A percentile compares a stretch with the other conserved stretches of the same genome.
phyloP scores from a whole-genome alignment of 2,888 invertebrate genomes.

The Diachrysia chrysitis region DNA sequence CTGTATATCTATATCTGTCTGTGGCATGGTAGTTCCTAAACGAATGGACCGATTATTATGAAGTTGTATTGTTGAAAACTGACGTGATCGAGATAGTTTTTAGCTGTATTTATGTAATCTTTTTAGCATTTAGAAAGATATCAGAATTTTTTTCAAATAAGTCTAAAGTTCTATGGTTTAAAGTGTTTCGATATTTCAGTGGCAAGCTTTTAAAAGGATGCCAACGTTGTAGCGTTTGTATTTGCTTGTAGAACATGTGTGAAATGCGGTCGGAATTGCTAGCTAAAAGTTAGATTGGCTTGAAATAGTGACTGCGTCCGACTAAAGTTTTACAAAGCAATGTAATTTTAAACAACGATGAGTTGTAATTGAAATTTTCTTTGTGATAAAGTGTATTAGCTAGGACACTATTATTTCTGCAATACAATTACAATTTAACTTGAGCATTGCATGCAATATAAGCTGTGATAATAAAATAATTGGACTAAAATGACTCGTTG shows the following conservation, averaged over 20 bases:
- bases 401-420: not conserved
- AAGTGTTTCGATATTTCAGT: slow-evolving; percentile 2
- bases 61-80: too few relatives aligned
- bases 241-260: not conserved
- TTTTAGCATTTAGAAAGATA: too few relatives aligned
- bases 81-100: too few relatives aligned
- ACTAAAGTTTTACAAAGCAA: slow-evolving; percentile 1
- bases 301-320: not conserved
- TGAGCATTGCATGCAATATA: too few relatives aligned
- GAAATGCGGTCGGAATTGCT: not conserved
- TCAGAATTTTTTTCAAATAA: too few relatives aligned
- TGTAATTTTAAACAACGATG: not conserved
- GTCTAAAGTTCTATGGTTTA: not conserved
- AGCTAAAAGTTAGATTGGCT: slow-evolving; percentile 5
- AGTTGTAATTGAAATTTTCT: slow-evolving; percentile 2
- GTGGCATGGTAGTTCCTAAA: too few relatives aligned
- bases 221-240: not conserved
- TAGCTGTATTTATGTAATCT: too few relatives aligned
- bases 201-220: not conserved
- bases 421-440: not conserved
- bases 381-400: not conserved
- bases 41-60: too few relatives aligned
- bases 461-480: too few relatives aligned
- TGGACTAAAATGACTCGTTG: too few relatives aligned
- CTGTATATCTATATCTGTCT: too few relatives aligned